These are phyloP conservation scores for Epirrhoe tristata DNA, from an alignment of 2,888 invertebrate genomes.

Conservation along the genomic window DNA sequence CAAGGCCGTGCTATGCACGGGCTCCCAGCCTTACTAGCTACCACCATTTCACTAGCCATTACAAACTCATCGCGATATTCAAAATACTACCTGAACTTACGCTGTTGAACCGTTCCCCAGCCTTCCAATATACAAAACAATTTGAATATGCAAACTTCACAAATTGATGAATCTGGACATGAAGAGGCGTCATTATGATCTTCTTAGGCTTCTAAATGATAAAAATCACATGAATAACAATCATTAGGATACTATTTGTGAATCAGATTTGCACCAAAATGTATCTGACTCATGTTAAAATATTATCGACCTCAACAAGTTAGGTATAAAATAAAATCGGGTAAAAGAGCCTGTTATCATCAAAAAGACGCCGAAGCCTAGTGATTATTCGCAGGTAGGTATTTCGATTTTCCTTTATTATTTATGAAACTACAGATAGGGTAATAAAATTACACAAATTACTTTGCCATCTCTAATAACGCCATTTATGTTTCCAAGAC, in stretches of 20 bases:
- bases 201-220: constrained; percentile 33
- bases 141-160: constrained; percentile 3
- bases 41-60: constrained; percentile 16
- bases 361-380: constrained; percentile 17
- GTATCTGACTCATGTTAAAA: constrained; percentile 49
- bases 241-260: constrained; percentile 29
- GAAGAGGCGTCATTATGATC: constrained; percentile 38
- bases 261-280: constrained; percentile 37
- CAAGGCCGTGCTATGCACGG: constrained; percentile 68
- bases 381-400: constrained; percentile 2
- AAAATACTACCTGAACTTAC: not conserved
- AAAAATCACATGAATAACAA: constrained; percentile 42
- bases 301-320: constrained; percentile 7
- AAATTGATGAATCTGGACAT: constrained; percentile 28
- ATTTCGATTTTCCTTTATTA: constrained; percentile 18
- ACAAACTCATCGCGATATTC: constrained; percentile 11
- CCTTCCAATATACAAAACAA: constrained; percentile 17
- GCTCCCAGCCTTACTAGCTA: constrained; percentile 47
- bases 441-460: constrained; percentile 12
- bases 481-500: constrained; percentile 11
- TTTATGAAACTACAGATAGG: constrained; percentile 13
- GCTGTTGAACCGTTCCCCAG: not conserved
- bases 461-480: constrained; percentile 11
- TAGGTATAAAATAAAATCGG: constrained; percentile 13
- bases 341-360: constrained; percentile 16